Conservation (phyloP, 2,888 invertebrate species). For the Microchrysa polita region DNA sequence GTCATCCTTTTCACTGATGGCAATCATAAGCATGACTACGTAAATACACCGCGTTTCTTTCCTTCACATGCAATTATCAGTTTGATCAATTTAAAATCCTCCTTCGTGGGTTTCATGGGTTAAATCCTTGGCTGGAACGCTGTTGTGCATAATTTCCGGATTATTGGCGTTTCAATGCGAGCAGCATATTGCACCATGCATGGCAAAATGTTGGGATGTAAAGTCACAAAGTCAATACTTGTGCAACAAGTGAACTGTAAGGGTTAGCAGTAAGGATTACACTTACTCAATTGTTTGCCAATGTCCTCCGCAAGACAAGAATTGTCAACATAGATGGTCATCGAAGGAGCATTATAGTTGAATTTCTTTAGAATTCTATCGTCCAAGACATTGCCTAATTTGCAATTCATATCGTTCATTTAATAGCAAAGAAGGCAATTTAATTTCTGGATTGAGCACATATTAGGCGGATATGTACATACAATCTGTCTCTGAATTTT, state of each 20-base stretch:
- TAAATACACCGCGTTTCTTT: neutral
- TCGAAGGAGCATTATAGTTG: no score
- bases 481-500: no score
- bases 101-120: neutral
- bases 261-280: slow-evolving; percentile 20
- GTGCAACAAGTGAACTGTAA: slow-evolving; percentile 2
- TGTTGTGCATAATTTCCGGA: slow-evolving; percentile 2
- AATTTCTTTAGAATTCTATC: no score
- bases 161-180: neutral
- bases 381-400: no score
- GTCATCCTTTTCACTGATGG: neutral
- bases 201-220: slow-evolving; percentile 6
- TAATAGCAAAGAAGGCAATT: no score
- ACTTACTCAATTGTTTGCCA: slow-evolving; percentile 14
- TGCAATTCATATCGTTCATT: no score
- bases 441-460: no score
- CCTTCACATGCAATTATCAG: slow-evolving; percentile 32
- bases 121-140: neutral
- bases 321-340: neutral
- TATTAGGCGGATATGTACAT: no score
- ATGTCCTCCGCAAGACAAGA: neutral
- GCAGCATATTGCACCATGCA: neutral
- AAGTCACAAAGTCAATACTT: slow-evolving; percentile 24
- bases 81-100: slow-evolving; percentile 27
- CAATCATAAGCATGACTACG: neutral